Percentiles rank a stretch among this genome's conserved stretches.
Evolutionary conservation across 2,113 vertebrate species (phyloP).

Genomic region (Cebidichthys violaceus): DNA sequence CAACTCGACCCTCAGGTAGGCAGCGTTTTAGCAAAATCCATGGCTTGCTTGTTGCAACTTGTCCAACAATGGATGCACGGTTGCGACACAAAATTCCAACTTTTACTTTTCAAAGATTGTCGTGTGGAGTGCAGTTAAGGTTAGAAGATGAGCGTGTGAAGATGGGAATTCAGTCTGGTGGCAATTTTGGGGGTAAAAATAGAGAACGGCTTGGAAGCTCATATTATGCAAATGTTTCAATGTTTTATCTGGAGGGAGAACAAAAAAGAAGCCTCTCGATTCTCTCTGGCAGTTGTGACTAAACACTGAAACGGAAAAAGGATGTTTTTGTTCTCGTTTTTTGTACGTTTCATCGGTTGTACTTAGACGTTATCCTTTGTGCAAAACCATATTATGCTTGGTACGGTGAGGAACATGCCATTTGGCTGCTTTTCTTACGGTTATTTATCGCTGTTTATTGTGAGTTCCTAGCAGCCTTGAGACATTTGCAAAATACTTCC

Average conservation of each 20-base stretch:
- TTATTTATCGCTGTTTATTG: conserved; percentile 62
- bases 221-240: conserved; percentile 74
- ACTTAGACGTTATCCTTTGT: conserved; percentile 69
- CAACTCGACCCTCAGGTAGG: conserved; percentile 12
- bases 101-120: conserved; percentile 25
- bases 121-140: conserved; percentile 31
- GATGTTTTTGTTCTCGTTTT: conserved; percentile 66
- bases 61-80: conserved; percentile 43
- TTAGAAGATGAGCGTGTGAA: conserved; percentile 37
- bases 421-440: conserved; percentile 51
- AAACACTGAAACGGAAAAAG: conserved; percentile 55
- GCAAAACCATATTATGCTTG: conserved; percentile 62
- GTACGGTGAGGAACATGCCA: conserved; percentile 45
- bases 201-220: conserved; percentile 60
- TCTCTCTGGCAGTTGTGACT: conserved; percentile 64
- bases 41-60: conserved; percentile 46
- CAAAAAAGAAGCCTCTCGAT: conserved; percentile 39
- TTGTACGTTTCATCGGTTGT: conserved; percentile 56
- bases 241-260: conserved; percentile 60
- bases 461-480: conserved; percentile 60
- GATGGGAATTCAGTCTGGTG: conserved; percentile 19
- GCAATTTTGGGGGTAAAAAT: conserved; percentile 65
- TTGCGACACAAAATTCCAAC: conserved; percentile 42
- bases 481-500: conserved; percentile 62
- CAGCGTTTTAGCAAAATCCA: neutral